Percentiles rank a stretch among this genome's conserved stretches.
Evolutionary conservation across 2,888 invertebrate genomes (phyloP).

Genomic region (Hydrotaea cyrtoneurina): DNA sequence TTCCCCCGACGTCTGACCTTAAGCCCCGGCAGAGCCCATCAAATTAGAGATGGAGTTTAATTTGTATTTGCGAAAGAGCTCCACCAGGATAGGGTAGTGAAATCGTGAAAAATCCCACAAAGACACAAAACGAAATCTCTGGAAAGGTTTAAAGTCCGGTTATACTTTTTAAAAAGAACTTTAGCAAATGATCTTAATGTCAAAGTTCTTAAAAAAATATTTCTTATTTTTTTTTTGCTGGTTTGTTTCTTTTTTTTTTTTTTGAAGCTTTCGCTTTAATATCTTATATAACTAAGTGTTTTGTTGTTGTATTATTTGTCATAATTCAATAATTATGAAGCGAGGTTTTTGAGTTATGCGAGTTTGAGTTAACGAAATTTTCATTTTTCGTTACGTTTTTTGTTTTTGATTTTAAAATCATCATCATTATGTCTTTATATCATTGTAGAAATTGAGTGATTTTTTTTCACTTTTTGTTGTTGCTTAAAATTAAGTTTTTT

Average conservation of each 20-base stretch:
- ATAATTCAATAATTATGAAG: conserved; percentile 41
- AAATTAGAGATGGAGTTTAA: background rate
- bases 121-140: too few species aligned
- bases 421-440: background rate
- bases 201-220: background rate
- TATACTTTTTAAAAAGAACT: background rate
- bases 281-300: conserved; percentile 22
- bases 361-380: conserved; percentile 31
- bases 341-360: conserved; percentile 36
- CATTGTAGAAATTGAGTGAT: conserved; percentile 10
- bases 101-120: too few species aligned
- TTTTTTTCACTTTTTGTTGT: background rate
- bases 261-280: background rate
- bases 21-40: background rate
- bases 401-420: conserved; percentile 6
- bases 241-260: background rate
- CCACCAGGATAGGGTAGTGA: background rate
- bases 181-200: background rate
- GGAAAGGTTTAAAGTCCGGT: background rate
- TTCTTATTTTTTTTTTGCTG: background rate
- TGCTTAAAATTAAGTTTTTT: background rate
- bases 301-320: conserved; percentile 24
- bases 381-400: conserved; percentile 14
- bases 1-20: background rate
- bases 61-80: background rate